A percentile compares a stretch with the other conserved stretches of the same genome.
Evolutionary conservation across 2,113 vertebrate species (phyloP).

Genomic region (Maylandia zebra): DNA sequence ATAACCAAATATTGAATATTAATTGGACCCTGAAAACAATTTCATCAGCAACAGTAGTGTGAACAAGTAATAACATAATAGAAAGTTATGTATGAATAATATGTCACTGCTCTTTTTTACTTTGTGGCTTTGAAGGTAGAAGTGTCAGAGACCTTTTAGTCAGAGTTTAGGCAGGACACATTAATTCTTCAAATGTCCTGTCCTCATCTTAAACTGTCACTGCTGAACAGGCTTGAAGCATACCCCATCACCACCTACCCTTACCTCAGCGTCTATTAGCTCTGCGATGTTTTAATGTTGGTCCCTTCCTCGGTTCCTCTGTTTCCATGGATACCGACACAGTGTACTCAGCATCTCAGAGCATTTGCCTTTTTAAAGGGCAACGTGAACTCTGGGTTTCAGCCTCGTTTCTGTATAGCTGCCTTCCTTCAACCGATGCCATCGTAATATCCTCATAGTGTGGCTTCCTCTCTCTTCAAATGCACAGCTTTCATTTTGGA

Average conservation of each 20-base stretch:
- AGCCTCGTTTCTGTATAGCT: slow-evolving; percentile 8
- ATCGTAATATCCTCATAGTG: not conserved
- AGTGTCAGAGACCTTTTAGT: not conserved
- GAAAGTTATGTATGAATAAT: not conserved
- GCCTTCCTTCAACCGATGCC: not conserved
- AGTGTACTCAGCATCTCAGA: slow-evolving; percentile 62
- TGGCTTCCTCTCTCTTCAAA: not conserved
- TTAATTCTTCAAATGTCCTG: slow-evolving; percentile 2
- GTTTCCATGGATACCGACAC: slow-evolving; percentile 77
- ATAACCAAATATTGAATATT: not conserved
- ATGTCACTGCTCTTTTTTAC: not conserved
- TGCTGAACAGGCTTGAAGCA: not conserved
- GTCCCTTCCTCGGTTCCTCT: slow-evolving; percentile 56
- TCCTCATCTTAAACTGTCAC: slow-evolving; percentile 19
- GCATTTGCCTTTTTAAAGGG: slow-evolving; percentile 74
- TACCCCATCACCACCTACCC: not conserved
- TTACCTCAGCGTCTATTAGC: slow-evolving; percentile 47
- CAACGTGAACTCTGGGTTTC: slow-evolving; percentile 59
- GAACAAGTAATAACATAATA: not conserved
- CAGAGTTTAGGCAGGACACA: not conserved
- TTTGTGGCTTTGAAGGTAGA: not conserved
- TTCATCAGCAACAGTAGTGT: not conserved
- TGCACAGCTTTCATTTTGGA: not conserved
- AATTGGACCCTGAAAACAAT: not conserved
- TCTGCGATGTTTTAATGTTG: slow-evolving; percentile 48